Base-by-base conservation (phyloP, 2,888 invertebrate genomes). In the Erannis defoliaria region DNA sequence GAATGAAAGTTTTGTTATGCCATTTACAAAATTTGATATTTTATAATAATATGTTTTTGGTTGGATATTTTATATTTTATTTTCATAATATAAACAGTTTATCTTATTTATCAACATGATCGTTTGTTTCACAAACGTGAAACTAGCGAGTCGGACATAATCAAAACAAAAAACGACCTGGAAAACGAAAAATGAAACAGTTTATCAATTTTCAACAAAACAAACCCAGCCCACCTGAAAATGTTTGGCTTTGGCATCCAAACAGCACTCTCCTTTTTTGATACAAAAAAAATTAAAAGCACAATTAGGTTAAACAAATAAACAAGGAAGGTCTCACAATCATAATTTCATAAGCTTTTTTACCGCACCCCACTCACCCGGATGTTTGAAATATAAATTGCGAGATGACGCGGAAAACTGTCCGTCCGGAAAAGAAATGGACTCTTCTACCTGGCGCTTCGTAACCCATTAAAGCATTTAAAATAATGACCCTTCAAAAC, bases 241-340 rank as follows among this genome's bases (percentile, higher is more conserved):
- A 54, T 37, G 53, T 43, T 49, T 54, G 23, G 5, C 33, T 58
- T 59, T 53, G 16, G 5, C 29, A 53, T 45, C 53, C 40, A 37
- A 40, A 51, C 53, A 21, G 31, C 42, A 54, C 51, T 48, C 49
- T 62, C 21, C 51, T 46, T 43, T 58, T 38, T 38, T 38, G 43
- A 5, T 45, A n/a, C 12, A 46, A 26, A 48, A 31, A 26, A 54
- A n/a, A n/a, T 55, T 46, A 59, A 62, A 66, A 62, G 64, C 66
- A 53, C 62, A 56, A 56, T 61, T 62, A 62, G 59, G 62, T 56
- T 63, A 58, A 53, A 37, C 59, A 59, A 67, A 67, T 67, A 67
- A 67, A 67, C 59, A 67, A 61, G 45, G 51, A 58, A 58, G 49
- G 66, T 56, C 37, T 61, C 38, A 50, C 50, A 57, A 63, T 62